Percentiles rank a stretch among this genome's conserved stretches.
Evolutionary conservation across 2,797 vertebrate species (phyloP).

Genomic region (Acrossocheilus wenchowensis): DNA sequence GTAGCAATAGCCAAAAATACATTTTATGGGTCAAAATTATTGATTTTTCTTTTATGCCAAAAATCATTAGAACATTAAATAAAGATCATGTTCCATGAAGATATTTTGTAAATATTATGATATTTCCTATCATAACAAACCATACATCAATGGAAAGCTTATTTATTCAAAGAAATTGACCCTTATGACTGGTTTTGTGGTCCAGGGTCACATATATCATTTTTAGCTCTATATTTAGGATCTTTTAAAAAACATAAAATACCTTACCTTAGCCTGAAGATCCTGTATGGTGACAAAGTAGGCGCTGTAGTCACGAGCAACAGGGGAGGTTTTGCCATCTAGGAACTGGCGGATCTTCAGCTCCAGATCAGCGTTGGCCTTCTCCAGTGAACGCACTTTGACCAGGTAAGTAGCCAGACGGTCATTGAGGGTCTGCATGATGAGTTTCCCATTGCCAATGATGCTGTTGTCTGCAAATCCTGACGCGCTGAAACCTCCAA

Average conservation of each 20-base stretch:
- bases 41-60: no score
- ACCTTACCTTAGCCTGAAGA: slow-evolving; percentile 86
- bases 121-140: no score
- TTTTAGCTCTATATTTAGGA: not conserved
- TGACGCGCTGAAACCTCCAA: not conserved
- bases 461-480: not conserved
- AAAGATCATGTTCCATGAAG: no score
- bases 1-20: no score
- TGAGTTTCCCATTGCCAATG: slow-evolving; percentile 65
- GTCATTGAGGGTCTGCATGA: slow-evolving; percentile 91
- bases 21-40: no score
- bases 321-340: slow-evolving; percentile 68
- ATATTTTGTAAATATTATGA: no score
- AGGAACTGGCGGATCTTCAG: slow-evolving; percentile 83
- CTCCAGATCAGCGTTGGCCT: slow-evolving; percentile 84
- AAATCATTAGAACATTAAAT: no score
- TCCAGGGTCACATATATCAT: no score
- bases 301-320: slow-evolving; percentile 71
- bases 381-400: slow-evolving; percentile 83
- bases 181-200: no score
- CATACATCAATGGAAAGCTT: no score
- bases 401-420: slow-evolving; percentile 86
- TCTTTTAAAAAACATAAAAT: slow-evolving; percentile 22
- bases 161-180: no score
- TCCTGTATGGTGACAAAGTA: slow-evolving; percentile 77